Conservation (phyloP, 2,888 invertebrate genomes). For the Polylopha cassiicola region DNA sequence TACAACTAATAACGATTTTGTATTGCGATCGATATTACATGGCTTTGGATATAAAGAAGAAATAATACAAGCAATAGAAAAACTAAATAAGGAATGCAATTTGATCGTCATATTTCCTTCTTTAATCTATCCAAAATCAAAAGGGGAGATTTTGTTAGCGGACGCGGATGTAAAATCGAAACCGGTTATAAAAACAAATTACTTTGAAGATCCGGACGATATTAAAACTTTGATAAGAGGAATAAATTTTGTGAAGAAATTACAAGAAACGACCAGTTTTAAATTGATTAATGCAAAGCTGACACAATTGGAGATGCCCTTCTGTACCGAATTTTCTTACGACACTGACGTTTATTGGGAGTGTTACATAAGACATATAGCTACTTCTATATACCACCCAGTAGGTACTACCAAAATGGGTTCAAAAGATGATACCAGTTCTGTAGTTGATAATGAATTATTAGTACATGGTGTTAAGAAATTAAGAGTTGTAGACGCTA, state of each 20-base stretch:
- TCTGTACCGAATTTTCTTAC: slow-evolving; percentile 44
- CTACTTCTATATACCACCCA: slow-evolving; percentile 80
- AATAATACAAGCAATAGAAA: slow-evolving; percentile 35
- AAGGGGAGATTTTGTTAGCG: slow-evolving; percentile 73
- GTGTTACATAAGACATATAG: slow-evolving; percentile 75
- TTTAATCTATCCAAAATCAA: slow-evolving; percentile 68
- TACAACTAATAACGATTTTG: slow-evolving; percentile 36
- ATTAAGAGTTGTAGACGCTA: slow-evolving; percentile 71
- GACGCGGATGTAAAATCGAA: slow-evolving; percentile 69
- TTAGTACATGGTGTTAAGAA: slow-evolving; percentile 72
- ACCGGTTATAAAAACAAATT: slow-evolving; percentile 79
- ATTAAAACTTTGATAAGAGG: slow-evolving; percentile 56
- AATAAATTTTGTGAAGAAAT: slow-evolving; percentile 46
- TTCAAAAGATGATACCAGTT: slow-evolving; percentile 43
- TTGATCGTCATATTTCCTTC: slow-evolving; percentile 54
- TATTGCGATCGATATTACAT: slow-evolving; percentile 33
- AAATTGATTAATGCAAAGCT: slow-evolving; percentile 46
- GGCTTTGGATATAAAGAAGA: slow-evolving; percentile 41
- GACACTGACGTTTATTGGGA: slow-evolving; percentile 70
- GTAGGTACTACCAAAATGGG: slow-evolving; percentile 85
- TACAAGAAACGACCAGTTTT: slow-evolving; percentile 58
- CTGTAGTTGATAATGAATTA: slow-evolving; percentile 72
- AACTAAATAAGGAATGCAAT: slow-evolving; percentile 41
- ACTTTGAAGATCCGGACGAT: slow-evolving; percentile 76
- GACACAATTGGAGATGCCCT: slow-evolving; percentile 41